A percentile compares a stretch with the other conserved stretches of the same genome.
Conservation (phyloP, 1,140 invertebrate genomes). For the Drosophila parvula region DNA sequence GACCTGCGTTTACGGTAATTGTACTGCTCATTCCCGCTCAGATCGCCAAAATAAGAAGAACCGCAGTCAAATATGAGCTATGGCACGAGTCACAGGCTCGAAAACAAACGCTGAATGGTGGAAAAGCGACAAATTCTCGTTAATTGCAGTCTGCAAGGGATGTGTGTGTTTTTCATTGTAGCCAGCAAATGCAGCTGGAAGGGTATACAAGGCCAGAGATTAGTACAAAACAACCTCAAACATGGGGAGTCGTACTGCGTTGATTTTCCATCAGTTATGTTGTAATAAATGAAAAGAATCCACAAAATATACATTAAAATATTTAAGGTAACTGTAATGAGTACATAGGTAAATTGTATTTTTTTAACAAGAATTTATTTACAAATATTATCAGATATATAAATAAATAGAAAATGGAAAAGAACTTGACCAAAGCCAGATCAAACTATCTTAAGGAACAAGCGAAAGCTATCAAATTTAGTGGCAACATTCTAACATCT, state of each 20-base stretch:
- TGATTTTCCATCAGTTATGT: not conserved
- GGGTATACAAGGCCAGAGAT: not conserved
- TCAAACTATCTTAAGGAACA: too few relatives aligned
- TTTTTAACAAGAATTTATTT: too few relatives aligned
- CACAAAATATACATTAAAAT: not conserved
- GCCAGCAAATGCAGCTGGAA: not conserved
- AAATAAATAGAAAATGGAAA: too few relatives aligned
- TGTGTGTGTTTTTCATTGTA: constrained; percentile 31
- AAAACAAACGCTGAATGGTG: constrained; percentile 58
- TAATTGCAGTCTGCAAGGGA: constrained; percentile 36
- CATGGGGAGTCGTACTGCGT: not conserved
- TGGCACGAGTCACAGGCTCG: constrained; percentile 13
- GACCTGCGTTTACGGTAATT: constrained; percentile 48
- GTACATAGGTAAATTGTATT: too few relatives aligned
- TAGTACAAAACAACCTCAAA: too few relatives aligned
- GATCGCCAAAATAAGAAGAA: constrained; percentile 51
- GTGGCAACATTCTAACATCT: too few relatives aligned
- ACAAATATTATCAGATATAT: too few relatives aligned
- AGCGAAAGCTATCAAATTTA: too few relatives aligned
- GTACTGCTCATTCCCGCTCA: constrained; percentile 28
- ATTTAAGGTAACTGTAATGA: too few relatives aligned
- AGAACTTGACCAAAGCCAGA: too few relatives aligned
- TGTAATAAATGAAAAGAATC: not conserved
- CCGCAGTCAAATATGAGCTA: constrained; percentile 41
- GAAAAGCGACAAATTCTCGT: constrained; percentile 25